These are phyloP conservation scores for Podiceps cristatus DNA, from an alignment of 2,113 vertebrate species.

Conservation along the genomic window DNA sequence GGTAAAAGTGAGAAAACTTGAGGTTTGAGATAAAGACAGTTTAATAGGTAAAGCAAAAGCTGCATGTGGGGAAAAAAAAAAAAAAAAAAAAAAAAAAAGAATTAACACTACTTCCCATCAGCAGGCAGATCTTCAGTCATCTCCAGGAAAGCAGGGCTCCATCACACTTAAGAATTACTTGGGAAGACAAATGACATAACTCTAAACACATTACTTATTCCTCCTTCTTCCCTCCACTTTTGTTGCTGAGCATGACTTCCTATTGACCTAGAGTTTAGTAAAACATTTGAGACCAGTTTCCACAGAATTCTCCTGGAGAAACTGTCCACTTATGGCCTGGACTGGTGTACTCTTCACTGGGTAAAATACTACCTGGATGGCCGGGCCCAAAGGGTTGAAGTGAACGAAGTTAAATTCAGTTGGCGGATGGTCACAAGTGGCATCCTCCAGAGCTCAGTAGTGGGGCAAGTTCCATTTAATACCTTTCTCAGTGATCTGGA, in stretches of 20 bases:
- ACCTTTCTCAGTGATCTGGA: too few relatives aligned
- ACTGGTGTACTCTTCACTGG: too few relatives aligned
- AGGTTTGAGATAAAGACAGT: neutral
- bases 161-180: accelerated
- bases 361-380: too few relatives aligned
- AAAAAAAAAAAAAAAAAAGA: neutral
- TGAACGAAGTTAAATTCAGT: too few relatives aligned
- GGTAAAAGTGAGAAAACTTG: neutral
- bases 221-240: neutral
- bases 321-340: too few relatives aligned
- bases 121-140: neutral
- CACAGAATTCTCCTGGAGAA: too few relatives aligned
- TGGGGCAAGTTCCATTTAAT: too few relatives aligned
- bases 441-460: too few relatives aligned
- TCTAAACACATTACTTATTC: accelerated
- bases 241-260: accelerated
- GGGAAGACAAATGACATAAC: neutral
- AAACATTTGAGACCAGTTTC: too few relatives aligned
- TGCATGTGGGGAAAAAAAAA: too few relatives aligned
- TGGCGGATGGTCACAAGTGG: too few relatives aligned
- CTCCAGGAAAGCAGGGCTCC: neutral
- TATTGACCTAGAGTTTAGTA: neutral
- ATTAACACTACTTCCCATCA: accelerated
- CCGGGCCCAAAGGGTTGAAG: too few relatives aligned
- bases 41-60: neutral